Evolutionary conservation across 2,113 vertebrate species (phyloP).

Genomic region (Pachypanchax playfairii): DNA sequence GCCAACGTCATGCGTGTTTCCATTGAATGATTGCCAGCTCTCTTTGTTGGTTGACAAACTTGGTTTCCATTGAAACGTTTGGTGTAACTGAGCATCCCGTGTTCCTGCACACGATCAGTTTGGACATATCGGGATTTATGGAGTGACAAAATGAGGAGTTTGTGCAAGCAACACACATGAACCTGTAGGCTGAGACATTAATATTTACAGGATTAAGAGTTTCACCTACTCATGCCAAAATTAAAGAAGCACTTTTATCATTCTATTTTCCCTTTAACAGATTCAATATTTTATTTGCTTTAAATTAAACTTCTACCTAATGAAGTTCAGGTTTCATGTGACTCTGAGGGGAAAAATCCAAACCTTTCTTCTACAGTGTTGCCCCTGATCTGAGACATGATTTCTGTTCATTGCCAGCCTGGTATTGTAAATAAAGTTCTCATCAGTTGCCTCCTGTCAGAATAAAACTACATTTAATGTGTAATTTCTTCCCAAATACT

Average conservation of each 20-base stretch:
- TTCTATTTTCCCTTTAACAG: neutral
- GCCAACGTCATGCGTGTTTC: too few relatives aligned
- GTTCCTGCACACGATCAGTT: conserved; percentile 7
- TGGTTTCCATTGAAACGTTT: neutral
- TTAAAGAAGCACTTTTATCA: conserved; percentile 9
- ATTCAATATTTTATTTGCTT: neutral
- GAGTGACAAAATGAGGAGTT: neutral
- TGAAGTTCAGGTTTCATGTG: neutral
- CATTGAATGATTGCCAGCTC: neutral
- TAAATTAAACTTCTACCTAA: neutral
- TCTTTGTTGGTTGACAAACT: neutral
- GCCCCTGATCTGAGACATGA: conserved; percentile 9
- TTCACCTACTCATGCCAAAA: conserved; percentile 31
- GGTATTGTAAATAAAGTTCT: conserved; percentile 63
- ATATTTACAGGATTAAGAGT: conserved; percentile 3
- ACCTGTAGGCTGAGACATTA: neutral
- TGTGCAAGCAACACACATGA: neutral
- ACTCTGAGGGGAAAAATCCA: conserved; percentile 11
- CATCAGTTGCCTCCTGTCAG: conserved; percentile 53
- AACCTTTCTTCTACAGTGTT: neutral
- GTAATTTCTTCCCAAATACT: neutral
- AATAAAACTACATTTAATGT: conserved; percentile 58
- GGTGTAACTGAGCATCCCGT: conserved; percentile 6
- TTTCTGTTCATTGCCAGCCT: conserved; percentile 21
- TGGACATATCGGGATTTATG: conserved; percentile 11